phyloP scores from a whole-genome alignment of 1,140 invertebrate species.

The Pseudomyrmex concolor region DNA sequence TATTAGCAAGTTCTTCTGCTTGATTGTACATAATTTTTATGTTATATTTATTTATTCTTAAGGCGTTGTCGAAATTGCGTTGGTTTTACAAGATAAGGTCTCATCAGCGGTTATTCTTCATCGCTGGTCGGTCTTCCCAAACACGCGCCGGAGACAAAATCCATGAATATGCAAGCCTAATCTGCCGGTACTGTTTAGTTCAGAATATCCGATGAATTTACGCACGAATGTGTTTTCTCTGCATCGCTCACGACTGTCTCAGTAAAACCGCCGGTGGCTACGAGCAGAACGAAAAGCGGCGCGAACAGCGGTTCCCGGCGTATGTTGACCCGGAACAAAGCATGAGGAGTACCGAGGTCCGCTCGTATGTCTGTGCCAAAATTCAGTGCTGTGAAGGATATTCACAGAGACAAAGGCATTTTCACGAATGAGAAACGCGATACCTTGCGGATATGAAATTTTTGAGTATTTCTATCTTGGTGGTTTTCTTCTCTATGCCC shows the following conservation, averaged over 20 bases:
- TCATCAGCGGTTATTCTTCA: slow-evolving; percentile 36
- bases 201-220: slow-evolving; percentile 53
- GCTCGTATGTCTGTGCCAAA: slow-evolving; percentile 24
- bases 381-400: neutral
- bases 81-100: neutral
- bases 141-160: slow-evolving; percentile 26
- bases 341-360: slow-evolving; percentile 20
- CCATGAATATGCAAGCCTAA: slow-evolving; percentile 67
- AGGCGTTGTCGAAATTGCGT: too few species aligned
- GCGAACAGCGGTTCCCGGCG: neutral
- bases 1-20: too few species aligned
- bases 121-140: slow-evolving; percentile 8
- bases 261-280: slow-evolving; percentile 17
- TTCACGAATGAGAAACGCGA: slow-evolving; percentile 7
- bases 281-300: slow-evolving; percentile 6
- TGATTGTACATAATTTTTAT: too few species aligned
- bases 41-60: too few species aligned
- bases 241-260: slow-evolving; percentile 55
- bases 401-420: neutral
- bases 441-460: neutral
- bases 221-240: slow-evolving; percentile 26
- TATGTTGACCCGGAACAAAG: slow-evolving; percentile 24
- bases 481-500: too few species aligned
- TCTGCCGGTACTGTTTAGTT: slow-evolving; percentile 38
- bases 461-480: neutral